A percentile compares a stretch with the other conserved stretches of the same genome.
phyloP scores from a whole-genome alignment of 1,140 invertebrate genomes.

The Charaxes varanes region DNA sequence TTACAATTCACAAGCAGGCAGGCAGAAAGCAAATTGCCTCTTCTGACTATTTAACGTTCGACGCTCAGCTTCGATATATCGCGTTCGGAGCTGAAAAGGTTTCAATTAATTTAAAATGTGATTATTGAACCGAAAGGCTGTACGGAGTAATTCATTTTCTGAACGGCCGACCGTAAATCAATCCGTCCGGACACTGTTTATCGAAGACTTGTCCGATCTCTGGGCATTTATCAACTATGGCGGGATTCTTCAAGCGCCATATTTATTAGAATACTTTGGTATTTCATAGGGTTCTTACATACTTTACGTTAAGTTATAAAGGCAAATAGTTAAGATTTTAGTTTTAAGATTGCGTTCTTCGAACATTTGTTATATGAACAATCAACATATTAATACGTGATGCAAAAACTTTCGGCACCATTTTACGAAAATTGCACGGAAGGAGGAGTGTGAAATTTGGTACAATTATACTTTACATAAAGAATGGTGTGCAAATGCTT shows the following conservation, averaged over 20 bases:
- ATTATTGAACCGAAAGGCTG: slow-evolving; percentile 31
- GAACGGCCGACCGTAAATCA: slow-evolving; percentile 21
- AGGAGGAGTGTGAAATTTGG: no score
- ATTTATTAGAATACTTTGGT: slow-evolving; percentile 1
- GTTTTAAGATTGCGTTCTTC: no score
- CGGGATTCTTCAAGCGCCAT: neutral
- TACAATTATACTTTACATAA: no score
- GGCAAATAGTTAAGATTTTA: no score
- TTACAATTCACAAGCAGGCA: slow-evolving; percentile 27
- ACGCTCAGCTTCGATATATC: slow-evolving; percentile 28
- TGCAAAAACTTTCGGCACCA: no score
- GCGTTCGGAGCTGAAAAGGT: slow-evolving; percentile 59
- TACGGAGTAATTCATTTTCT: slow-evolving; percentile 27
- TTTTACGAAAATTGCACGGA: no score
- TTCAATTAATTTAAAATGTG: slow-evolving; percentile 47
- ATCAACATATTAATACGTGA: no score
- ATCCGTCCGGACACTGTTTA: slow-evolving; percentile 12
- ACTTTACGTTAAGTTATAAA: neutral
- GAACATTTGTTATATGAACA: no score
- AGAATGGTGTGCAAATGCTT: no score
- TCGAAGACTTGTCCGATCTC: slow-evolving; percentile 5
- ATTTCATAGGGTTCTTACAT: neutral
- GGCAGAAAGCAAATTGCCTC: slow-evolving; percentile 32
- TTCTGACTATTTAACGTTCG: slow-evolving; percentile 35
- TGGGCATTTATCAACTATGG: neutral